These are phyloP conservation scores for Mormyrus lacerda DNA, from an alignment of 2,113 vertebrate genomes.

Conservation along the genomic window DNA sequence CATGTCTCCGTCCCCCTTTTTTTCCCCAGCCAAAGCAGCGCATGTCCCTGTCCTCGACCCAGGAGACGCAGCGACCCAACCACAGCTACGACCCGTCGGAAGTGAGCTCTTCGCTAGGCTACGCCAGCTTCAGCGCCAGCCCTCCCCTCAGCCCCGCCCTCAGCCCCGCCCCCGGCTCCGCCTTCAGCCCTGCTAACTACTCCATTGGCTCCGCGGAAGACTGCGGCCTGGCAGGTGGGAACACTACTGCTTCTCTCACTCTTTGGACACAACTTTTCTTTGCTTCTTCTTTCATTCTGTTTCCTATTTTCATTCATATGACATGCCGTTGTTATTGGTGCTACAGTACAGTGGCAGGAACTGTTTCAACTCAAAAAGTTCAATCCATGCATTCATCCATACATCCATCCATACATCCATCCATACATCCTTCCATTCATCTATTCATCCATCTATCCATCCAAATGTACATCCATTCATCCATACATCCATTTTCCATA, in stretches of 20 bases:
- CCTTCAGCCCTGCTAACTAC: conserved; percentile 53
- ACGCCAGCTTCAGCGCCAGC: conserved; percentile 78
- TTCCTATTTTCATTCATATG: background rate
- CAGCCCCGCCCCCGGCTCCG: conserved; percentile 55
- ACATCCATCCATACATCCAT: too few relatives aligned
- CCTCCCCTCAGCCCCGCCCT: conserved; percentile 67
- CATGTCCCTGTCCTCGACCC: conserved; percentile 85
- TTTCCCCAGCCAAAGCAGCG: conserved; percentile 83
- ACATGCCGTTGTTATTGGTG: background rate
- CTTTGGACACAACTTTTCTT: background rate
- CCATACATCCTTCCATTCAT: too few relatives aligned
- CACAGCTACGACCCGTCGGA: conserved; percentile 87
- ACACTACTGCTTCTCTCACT: conserved; percentile 4
- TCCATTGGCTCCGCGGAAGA: conserved; percentile 64
- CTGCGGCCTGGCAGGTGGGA: conserved; percentile 63
- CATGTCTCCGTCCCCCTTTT: conserved; percentile 9
- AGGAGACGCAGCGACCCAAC: conserved; percentile 85
- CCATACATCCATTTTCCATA: background rate
- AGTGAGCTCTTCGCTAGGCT: conserved; percentile 81
- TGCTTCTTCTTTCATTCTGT: background rate
- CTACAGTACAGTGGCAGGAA: background rate
- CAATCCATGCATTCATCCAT: background rate
- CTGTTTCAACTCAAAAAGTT: background rate
- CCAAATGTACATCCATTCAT: too few relatives aligned
- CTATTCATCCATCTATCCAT: too few relatives aligned